Percentiles rank a stretch among this genome's conserved stretches.
These are phyloP conservation scores for Anser brachyrhynchus DNA, from an alignment of 2,113 vertebrate species.

Conservation along the genomic window DNA sequence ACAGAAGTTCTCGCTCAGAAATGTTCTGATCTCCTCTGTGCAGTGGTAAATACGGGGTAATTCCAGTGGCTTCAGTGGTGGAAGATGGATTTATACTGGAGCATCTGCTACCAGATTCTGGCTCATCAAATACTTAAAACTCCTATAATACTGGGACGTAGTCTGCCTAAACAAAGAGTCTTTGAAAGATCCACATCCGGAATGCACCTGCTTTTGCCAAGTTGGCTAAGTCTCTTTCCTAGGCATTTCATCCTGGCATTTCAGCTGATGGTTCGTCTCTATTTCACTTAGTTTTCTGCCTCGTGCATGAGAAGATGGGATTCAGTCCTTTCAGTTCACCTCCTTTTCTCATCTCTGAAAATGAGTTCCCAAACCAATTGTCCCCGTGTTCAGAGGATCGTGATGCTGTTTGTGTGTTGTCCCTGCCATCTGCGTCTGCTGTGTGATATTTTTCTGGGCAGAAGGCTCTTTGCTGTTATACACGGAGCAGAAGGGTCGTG, in stretches of 20 bases:
- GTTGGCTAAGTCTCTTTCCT: not conserved
- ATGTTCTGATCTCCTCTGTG: not conserved
- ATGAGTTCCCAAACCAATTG: not conserved
- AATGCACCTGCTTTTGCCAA: conserved; percentile 46
- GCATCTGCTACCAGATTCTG: not conserved
- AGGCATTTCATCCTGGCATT: not conserved
- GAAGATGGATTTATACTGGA: not conserved
- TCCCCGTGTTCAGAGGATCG: not conserved
- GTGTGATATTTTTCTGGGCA: not conserved
- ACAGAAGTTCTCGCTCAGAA: not conserved
- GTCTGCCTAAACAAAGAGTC: conserved; percentile 20
- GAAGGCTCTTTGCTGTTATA: not conserved
- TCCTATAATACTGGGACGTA: not conserved
- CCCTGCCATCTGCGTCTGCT: not conserved
- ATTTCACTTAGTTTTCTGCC: conserved; percentile 18
- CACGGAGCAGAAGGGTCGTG: not conserved
- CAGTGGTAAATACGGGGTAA: not conserved
- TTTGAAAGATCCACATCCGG: conserved; percentile 41
- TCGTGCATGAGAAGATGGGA: not conserved
- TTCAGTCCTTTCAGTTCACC: not conserved
- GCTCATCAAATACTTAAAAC: not conserved
- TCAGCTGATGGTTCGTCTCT: not conserved
- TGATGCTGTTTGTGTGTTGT: rapidly evolving
- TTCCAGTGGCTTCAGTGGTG: not conserved
- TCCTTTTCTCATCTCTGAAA: not conserved